Evolutionary conservation across 2,113 vertebrate genomes (phyloP), one percentile per base, ranked within the genome.

Genomic region (Harpagus bidentatus): DNA sequence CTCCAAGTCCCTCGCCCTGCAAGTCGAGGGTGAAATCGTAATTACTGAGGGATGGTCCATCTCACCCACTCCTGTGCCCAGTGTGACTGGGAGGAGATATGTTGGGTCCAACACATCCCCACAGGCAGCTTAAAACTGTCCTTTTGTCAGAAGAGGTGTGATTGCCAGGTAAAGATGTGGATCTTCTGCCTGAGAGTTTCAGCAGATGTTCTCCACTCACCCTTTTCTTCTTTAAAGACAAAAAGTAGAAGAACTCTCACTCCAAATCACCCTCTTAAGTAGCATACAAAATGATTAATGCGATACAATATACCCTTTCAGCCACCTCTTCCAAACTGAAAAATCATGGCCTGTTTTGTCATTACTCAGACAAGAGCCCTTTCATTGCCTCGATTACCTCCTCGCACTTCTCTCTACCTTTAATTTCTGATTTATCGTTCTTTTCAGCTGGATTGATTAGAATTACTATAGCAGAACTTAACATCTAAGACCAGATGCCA

Each of bases 51-150:
- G 36, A 62, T 3, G 38, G 21, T 22, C 16, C 47, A 38, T 23
- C 36, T 69, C 34, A 40, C 40, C 62, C 53, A 5, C 14, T 67
- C 43, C 62, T 4, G 7, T 3, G 20, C 43, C 56, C 56, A 26
- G 13, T 0, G 1, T 4, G 52, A 50, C 25, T 13, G 22, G 43
- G 31, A 69, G 4, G 11, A 47, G 63, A 25, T 3, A 10, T 0
- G 0, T 0, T 18, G 13, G n/a, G 17, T 47, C 52, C 62, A 45
- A 52, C 36, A 29, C 50, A 50, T 8, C 26, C 48, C 47, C 53
- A 43, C 8, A 22, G 52, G 21, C 74, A 82, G 38, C 5, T 3
- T 31, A 36, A 56, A 90, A 31, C 31, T 8, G 5, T 42, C 21
- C 43, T 82, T 18, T 9, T n/a, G 66, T n/a, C 74, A 58, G 34